phyloP scores from a whole-genome alignment of 2,888 invertebrate genomes.

The Sericinus montela region DNA sequence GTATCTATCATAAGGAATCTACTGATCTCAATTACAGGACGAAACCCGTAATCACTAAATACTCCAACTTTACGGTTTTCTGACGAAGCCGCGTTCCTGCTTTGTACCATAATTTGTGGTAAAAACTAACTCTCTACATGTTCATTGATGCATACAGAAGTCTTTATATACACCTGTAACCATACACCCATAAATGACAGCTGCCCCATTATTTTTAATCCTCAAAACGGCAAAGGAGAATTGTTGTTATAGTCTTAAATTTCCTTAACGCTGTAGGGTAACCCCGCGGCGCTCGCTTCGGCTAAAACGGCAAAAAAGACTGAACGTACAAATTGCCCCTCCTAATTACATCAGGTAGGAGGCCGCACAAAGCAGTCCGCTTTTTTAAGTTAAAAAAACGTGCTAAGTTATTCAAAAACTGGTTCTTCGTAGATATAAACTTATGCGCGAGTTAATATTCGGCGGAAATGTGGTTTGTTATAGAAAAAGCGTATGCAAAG shows the following conservation, averaged over 20 bases:
- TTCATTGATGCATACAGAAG: no score
- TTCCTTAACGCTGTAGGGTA: neutral
- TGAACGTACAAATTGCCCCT: slow-evolving; percentile 32
- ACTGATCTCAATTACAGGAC: no score
- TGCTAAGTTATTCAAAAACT: slow-evolving; percentile 35
- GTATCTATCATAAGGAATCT: no score
- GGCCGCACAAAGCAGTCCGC: slow-evolving; percentile 31
- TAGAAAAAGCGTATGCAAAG: no score
- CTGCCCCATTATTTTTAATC: neutral
- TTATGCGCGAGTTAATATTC: neutral
- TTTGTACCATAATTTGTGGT: no score
- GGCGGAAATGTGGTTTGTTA: no score
- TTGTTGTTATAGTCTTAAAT: neutral
- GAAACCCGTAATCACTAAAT: no score
- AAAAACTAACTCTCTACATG: no score
- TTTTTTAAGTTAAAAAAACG: slow-evolving; percentile 31
- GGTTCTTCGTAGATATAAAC: slow-evolving; percentile 23
- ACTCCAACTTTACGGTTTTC: no score
- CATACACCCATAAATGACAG: neutral
- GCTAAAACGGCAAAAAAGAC: slow-evolving; percentile 23
- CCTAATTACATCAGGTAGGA: slow-evolving; percentile 39
- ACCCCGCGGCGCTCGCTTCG: slow-evolving; percentile 25
- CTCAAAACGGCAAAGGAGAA: slow-evolving; percentile 1
- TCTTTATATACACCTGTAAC: neutral
- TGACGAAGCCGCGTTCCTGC: no score